Base-by-base conservation (phyloP, 2,113 vertebrate genomes). In the Panthera uncia region DNA sequence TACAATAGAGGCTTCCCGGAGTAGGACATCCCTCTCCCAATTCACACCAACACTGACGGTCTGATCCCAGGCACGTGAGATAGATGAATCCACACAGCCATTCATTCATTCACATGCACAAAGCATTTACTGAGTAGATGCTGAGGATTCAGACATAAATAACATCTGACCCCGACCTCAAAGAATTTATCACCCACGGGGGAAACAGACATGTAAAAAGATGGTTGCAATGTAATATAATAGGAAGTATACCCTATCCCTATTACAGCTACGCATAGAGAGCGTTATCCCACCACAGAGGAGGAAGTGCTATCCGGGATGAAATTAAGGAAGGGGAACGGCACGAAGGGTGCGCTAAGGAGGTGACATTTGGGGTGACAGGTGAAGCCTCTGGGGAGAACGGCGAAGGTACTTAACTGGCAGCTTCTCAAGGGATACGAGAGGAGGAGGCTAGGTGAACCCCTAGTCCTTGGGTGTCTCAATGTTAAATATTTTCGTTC, bases 201-300 rank as follows among this genome's bases (percentile, higher is more conserved):
- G 41, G 55, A 85, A 57, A 15, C 50, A 61, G 13, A 84, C 1
- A 5, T 23, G 23, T 27, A 12, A 33, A 83, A 55, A 55, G 57
- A 55, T 1, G 3, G 1, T 7, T 52, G 50, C 31, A 31, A 6
- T 11, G 19, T 5, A 13, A 48, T 19, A 10, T 29, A 14, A 5
- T 13, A 8, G 63, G 81, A 45, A 16, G 3, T 13, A 3, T 1
- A 27, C 6, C 13, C 23, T 16, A 25, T 1, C 29, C 73, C 29
- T 12, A 3, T 19, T 1, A 27, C 0, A 57, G 21, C n/a, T 12
- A 15, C 10, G 0, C 16, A 13, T 5, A 83, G 38, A 76, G 12
- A 31, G 29, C 4, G 7, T n/a, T 2, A 1, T 0, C 6, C 12
- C 15, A 4, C 11, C 78, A 14, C 23, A 25, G 36, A 38, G 31